Base-by-base conservation (phyloP, 2,888 invertebrate species). In the Diaprepes abbreviatus region DNA sequence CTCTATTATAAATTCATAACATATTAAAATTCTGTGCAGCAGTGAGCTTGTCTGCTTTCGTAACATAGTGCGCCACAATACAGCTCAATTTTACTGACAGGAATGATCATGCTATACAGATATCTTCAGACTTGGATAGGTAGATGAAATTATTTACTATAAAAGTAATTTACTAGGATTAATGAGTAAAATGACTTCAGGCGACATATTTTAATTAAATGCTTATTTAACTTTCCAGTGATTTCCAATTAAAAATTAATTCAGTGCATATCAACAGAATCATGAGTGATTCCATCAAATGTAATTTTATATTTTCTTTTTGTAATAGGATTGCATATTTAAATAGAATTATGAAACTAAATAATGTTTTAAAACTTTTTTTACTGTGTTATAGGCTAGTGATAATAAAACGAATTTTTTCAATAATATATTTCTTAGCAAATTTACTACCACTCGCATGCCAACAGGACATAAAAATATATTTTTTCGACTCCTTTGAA, bases 241-340 rank as follows among this genome's bases (percentile, higher is more conserved):
- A 50, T 50, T 50, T 50, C 48, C 48, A 50, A 50, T 50, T 50
- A 50, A 50, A 50, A 50, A 6, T 28, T 28, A 28, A 28, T 50
- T n/a, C 12, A 24, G 2, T 14, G 28, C 14, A 6, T 16, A 16
- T 14, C 28, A 7, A 48, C 6, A 28, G 9, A 16, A 14, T 24
- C n/a, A n/a, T n/a, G n/a, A n/a, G n/a, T n/a, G n/a, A n/a, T n/a
- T n/a, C n/a, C n/a, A n/a, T n/a, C n/a, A n/a, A n/a, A n/a, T n/a
- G n/a, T n/a, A n/a, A n/a, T n/a, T n/a, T n/a, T n/a, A n/a, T n/a
- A n/a, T n/a, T n/a, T n/a, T n/a, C n/a, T n/a, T n/a, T n/a, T n/a
- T n/a, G n/a, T n/a, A n/a, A n/a, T n/a, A n/a, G n/a, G n/a, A n/a
- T n/a, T n/a, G n/a, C n/a, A n/a, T n/a, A n/a, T n/a, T n/a, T n/a